Conservation (phyloP, 2,113 vertebrate species). For the Xiphorhynchus elegans region DNA sequence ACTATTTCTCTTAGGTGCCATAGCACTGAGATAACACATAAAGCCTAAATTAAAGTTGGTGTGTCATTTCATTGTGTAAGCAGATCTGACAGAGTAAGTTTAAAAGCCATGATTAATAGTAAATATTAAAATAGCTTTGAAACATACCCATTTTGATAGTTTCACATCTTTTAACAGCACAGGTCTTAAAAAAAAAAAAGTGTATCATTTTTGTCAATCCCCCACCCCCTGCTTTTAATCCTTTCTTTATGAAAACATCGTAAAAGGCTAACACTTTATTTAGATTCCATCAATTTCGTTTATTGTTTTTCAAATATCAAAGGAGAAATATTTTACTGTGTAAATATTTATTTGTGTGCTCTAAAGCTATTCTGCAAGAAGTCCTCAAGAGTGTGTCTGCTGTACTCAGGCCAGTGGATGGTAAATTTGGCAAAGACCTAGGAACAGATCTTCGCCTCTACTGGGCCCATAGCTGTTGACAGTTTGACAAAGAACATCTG, state of each 20-base stretch:
- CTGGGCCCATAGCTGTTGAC: neutral
- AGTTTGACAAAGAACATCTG: neutral
- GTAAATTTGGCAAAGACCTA: neutral
- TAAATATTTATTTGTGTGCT: neutral
- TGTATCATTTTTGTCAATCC: neutral
- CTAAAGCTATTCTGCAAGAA: neutral
- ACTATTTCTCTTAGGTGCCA: neutral
- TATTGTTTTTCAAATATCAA: neutral
- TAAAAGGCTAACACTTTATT: neutral
- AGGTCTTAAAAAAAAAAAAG: neutral
- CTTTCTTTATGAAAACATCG: neutral
- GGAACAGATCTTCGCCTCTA: neutral
- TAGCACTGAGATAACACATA: neutral
- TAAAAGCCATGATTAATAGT: neutral
- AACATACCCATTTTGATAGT: neutral
- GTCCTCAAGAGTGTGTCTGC: neutral
- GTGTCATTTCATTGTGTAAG: neutral
- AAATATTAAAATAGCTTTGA: neutral
- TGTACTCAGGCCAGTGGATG: neutral
- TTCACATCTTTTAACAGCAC: neutral
- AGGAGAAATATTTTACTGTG: neutral
- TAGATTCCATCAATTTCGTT: neutral
- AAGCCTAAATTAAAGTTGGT: neutral
- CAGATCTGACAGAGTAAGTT: neutral
- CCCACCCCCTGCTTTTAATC: accelerated